Evolutionary conservation across 2,888 invertebrate species (phyloP).

Genomic region (Drosophila recens): DNA sequence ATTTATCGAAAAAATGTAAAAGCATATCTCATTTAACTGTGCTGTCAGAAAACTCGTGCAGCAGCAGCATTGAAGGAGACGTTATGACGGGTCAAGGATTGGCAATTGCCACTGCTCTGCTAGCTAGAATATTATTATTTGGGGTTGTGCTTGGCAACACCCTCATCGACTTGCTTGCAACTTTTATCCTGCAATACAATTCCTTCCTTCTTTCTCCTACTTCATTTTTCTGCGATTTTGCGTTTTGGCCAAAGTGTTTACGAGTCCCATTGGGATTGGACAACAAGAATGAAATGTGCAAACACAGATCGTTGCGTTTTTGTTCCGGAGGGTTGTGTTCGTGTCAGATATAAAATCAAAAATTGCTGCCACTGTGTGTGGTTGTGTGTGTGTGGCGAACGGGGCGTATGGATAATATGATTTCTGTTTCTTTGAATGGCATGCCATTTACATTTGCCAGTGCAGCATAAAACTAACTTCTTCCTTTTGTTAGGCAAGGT

Average conservation of each 20-base stretch:
- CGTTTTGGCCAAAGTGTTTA: conserved; percentile 59
- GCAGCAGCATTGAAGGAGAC: conserved; percentile 29
- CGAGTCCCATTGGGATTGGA: conserved; percentile 64
- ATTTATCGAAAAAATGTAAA: conserved; percentile 67
- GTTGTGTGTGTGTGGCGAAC: conserved; percentile 16
- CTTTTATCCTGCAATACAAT: conserved; percentile 23
- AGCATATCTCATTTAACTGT: conserved; percentile 71
- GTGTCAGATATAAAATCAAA: conserved; percentile 54
- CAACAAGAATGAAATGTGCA: conserved; percentile 62
- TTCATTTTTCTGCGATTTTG: conserved; percentile 11
- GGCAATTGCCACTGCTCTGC: conserved; percentile 46
- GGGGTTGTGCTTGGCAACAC: conserved; percentile 1
- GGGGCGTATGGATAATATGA: conserved; percentile 60
- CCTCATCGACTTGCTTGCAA: conserved; percentile 16
- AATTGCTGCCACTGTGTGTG: conserved; percentile 43
- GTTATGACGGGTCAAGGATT: conserved; percentile 83
- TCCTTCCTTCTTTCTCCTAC: not conserved
- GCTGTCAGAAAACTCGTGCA: conserved; percentile 50
- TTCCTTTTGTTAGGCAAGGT: conserved; percentile 39
- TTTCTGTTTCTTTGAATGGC: conserved; percentile 60
- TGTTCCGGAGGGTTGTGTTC: conserved; percentile 27
- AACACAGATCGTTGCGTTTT: conserved; percentile 56
- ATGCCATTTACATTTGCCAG: conserved; percentile 59
- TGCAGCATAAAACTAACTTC: conserved; percentile 41
- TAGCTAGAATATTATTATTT: conserved; percentile 23